Conservation (phyloP, 2,888 invertebrate genomes). For the Stegana nigrithorax region DNA sequence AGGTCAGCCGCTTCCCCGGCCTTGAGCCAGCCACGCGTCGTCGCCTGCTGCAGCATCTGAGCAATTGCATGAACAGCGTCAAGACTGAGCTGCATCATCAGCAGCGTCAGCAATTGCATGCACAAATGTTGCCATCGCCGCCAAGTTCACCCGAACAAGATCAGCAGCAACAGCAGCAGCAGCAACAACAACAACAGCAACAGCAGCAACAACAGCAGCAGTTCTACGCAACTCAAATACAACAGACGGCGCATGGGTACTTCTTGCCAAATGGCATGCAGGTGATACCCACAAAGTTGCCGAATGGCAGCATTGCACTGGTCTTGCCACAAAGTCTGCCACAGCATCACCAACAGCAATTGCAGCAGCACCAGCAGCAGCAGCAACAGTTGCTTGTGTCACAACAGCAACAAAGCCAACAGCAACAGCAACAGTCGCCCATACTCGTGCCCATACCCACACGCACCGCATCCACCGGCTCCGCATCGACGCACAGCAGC, state of each 20-base stretch:
- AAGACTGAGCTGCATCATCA: conserved; percentile 65
- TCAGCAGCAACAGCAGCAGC: conserved; percentile 42
- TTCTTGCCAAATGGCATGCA: conserved; percentile 80
- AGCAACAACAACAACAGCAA: conserved; percentile 40
- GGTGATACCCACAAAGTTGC: conserved; percentile 82
- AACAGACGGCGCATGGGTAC: conserved; percentile 71
- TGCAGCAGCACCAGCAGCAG: conserved; percentile 72
- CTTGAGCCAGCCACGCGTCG: conserved; percentile 79
- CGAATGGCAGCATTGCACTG: conserved; percentile 86
- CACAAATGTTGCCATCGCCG: conserved; percentile 72
- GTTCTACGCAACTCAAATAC: conserved; percentile 59
- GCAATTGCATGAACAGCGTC: conserved; percentile 74
- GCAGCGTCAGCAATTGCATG: conserved; percentile 68
- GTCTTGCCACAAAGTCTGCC: conserved; percentile 79
- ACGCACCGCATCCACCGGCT: conserved; percentile 78
- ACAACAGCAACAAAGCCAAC: conserved; percentile 57
- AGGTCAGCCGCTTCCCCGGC: conserved; percentile 81
- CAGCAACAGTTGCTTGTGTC: conserved; percentile 74
- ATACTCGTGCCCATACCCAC: conserved; percentile 81
- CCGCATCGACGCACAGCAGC: conserved; percentile 70
- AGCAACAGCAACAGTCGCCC: conserved; percentile 69
- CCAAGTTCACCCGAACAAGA: conserved; percentile 67
- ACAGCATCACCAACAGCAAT: conserved; percentile 70
- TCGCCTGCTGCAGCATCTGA: conserved; percentile 81
- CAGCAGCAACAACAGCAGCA: conserved; percentile 37